Percentiles rank a stretch among this genome's conserved stretches.
These are phyloP conservation scores for Nomada hirtipes DNA, from an alignment of 2,888 invertebrate species.

Conservation along the genomic window DNA sequence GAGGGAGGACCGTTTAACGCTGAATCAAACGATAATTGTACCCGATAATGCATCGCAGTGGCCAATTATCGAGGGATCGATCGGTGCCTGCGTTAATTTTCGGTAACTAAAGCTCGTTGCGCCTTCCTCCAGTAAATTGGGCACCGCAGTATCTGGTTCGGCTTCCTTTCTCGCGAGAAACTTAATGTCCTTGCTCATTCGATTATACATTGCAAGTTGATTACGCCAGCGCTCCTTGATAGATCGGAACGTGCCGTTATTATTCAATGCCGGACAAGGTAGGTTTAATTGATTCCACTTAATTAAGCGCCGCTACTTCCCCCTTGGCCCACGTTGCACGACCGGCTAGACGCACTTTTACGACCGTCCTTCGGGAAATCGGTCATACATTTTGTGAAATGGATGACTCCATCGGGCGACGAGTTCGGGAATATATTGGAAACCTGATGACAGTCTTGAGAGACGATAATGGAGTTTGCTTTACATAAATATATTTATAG, in stretches of 20 bases:
- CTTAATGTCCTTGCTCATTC: conserved; percentile 49
- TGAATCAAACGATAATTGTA: neutral
- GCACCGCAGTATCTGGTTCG: conserved; percentile 58
- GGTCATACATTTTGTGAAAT: no score
- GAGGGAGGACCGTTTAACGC: neutral
- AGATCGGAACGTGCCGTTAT: conserved; percentile 19
- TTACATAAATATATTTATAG: no score
- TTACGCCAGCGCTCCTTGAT: conserved; percentile 34
- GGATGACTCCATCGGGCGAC: no score
- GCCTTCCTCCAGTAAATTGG: conserved; percentile 45
- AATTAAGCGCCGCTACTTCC: conserved; percentile 38
- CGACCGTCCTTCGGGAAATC: neutral
- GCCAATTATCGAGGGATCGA: conserved; percentile 20
- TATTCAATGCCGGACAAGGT: conserved; percentile 5
- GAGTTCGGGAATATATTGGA: no score
- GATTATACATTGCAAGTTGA: conserved; percentile 53
- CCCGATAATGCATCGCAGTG: neutral
- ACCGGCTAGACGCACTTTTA: conserved; percentile 3
- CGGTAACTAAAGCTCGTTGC: neutral
- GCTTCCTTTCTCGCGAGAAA: conserved; percentile 27
- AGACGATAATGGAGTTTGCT: neutral
- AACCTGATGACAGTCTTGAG: neutral
- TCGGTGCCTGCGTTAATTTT: conserved; percentile 29
- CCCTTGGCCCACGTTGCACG: neutral
- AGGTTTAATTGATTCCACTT: conserved; percentile 48